These are phyloP conservation scores for Perca flavescens DNA, from an alignment of 2,113 vertebrate species.

Conservation along the genomic window DNA sequence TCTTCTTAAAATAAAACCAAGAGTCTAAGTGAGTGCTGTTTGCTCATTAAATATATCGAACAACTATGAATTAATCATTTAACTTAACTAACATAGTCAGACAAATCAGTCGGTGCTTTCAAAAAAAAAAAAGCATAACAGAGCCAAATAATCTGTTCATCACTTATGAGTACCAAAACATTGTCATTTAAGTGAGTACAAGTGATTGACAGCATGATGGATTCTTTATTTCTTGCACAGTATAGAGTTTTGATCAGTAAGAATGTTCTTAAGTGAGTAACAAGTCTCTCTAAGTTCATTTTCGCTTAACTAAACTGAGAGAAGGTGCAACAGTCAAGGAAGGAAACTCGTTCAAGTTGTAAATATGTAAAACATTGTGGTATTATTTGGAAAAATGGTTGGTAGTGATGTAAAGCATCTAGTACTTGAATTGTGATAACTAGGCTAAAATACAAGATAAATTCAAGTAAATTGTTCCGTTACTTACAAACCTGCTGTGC, in stretches of 20 bases:
- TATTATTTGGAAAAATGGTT: not conserved
- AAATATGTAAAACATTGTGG: not conserved
- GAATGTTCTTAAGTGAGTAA: not conserved
- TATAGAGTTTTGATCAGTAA: not conserved
- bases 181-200: not conserved
- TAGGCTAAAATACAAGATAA: not conserved
- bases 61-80: not conserved
- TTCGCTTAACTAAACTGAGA: not conserved
- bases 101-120: not conserved
- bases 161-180: not conserved
- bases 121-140: not conserved
- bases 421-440: not conserved
- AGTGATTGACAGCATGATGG: not conserved
- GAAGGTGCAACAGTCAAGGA: not conserved
- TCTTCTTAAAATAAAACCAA: not conserved
- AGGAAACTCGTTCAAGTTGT: not conserved
- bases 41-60: not conserved
- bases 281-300: not conserved
- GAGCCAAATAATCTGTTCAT: not conserved
- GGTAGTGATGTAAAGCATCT: not conserved
- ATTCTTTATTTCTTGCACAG: not conserved
- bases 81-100: not conserved
- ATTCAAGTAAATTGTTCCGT: not conserved
- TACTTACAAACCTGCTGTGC: not conserved
- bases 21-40: not conserved